A percentile compares a stretch with the other conserved stretches of the same genome.
These are phyloP conservation scores for Meleagris gallopavo DNA, from an alignment of 2,113 vertebrate genomes.

Conservation along the genomic window DNA sequence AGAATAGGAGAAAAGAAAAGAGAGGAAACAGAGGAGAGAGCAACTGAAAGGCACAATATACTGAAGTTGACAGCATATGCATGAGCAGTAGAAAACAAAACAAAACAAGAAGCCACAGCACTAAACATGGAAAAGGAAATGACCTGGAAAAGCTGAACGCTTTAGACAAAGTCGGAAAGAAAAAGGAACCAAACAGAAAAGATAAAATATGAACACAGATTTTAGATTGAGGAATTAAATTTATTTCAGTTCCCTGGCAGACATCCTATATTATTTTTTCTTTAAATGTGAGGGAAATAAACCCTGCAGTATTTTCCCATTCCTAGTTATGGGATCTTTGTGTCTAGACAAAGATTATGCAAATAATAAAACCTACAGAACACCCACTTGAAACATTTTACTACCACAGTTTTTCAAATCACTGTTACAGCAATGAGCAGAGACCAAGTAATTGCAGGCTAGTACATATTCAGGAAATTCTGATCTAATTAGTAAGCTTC, in stretches of 20 bases:
- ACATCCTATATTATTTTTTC: neutral
- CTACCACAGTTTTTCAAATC: neutral
- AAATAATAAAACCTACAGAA: constrained; percentile 12
- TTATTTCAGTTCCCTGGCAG: neutral
- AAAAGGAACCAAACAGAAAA: neutral
- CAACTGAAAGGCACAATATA: neutral
- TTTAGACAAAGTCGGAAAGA: neutral
- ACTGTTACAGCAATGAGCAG: neutral
- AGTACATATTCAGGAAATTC: neutral
- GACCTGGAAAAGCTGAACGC: neutral
- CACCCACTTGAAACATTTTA: constrained; percentile 11
- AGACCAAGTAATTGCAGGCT: neutral
- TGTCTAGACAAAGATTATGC: neutral
- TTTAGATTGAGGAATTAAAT: neutral
- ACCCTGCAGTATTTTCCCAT: constrained; percentile 1
- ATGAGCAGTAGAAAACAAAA: neutral
- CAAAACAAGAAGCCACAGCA: neutral
- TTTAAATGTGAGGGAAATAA: neutral
- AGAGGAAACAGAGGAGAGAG: neutral
- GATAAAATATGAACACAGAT: neutral
- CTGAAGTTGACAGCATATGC: neutral
- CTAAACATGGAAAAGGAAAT: neutral
- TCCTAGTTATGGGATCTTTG: constrained; percentile 19
- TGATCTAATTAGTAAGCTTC: neutral
- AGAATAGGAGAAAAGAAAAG: neutral